phyloP scores from a whole-genome alignment of 2,113 vertebrate genomes.

The Hippocampus mohnikei region DNA sequence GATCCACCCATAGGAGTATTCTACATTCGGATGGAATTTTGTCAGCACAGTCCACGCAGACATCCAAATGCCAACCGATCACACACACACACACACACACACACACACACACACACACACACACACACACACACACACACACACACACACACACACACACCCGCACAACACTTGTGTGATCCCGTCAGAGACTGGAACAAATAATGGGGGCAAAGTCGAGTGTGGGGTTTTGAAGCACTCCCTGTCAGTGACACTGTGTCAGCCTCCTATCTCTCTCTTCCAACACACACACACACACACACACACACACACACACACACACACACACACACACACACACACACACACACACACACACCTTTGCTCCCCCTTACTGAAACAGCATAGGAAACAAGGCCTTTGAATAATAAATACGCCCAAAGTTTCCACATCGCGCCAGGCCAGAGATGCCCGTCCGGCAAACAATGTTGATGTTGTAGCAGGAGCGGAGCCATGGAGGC shows the following conservation, averaged over 20 bases:
- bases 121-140: conserved; percentile 30
- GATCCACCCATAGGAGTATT: neutral
- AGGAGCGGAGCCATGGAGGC: conserved; percentile 44
- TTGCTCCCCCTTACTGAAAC: conserved; percentile 47
- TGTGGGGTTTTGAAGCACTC: conserved; percentile 68
- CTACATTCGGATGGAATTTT: neutral
- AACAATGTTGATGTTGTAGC: conserved; percentile 77
- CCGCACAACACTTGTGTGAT: conserved; percentile 44
- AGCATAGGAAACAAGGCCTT: conserved; percentile 75
- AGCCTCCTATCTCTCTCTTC: conserved; percentile 2
- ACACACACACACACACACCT: conserved; percentile 4
- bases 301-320: conserved; percentile 5
- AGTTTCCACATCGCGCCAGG: conserved; percentile 61
- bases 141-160: conserved; percentile 13
- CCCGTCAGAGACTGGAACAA: conserved; percentile 60
- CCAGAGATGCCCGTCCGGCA: conserved; percentile 69
- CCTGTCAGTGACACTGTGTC: conserved; percentile 54
- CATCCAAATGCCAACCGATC: conserved; percentile 20
- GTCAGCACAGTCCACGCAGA: conserved; percentile 18
- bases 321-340: conserved; percentile 9
- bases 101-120: conserved; percentile 31
- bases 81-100: conserved; percentile 22
- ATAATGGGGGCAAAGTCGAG: conserved; percentile 66
- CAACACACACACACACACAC: no score
- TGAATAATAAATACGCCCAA: conserved; percentile 79